These are phyloP conservation scores for Lonchura striata DNA, from an alignment of 2,113 vertebrate species.

Conservation along the genomic window DNA sequence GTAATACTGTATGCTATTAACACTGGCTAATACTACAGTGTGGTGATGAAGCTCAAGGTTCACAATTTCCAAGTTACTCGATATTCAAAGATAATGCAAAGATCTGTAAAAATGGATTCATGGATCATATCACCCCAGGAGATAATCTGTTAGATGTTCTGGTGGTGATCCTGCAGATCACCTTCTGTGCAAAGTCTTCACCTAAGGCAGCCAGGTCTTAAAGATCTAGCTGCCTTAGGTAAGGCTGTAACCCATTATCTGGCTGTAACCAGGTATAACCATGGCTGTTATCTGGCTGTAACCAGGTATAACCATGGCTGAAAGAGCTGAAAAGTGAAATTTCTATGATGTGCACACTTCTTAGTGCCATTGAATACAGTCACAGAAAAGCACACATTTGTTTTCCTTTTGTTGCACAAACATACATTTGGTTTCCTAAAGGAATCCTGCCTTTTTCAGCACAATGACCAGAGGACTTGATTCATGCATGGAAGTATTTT, in stretches of 20 bases:
- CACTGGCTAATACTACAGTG: background rate
- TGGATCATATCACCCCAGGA: background rate
- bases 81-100: background rate
- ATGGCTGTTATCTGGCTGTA: too few relatives aligned
- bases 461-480: background rate
- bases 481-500: background rate
- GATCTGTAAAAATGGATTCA: background rate
- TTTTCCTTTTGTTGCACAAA: background rate
- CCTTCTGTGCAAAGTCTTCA: background rate
- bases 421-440: background rate
- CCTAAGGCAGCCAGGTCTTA: background rate
- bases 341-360: rapidly evolving
- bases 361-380: background rate
- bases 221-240: too few relatives aligned
- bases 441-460: background rate
- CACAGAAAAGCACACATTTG: background rate
- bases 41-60: background rate
- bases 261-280: too few relatives aligned
- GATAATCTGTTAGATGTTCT: background rate
- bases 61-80: background rate
- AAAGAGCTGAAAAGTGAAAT: background rate
- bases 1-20: background rate
- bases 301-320: background rate
- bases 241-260: too few relatives aligned
- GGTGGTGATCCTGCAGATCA: background rate